Conservation (phyloP, 1,140 invertebrate genomes). For the Caerostris extrusa region DNA sequence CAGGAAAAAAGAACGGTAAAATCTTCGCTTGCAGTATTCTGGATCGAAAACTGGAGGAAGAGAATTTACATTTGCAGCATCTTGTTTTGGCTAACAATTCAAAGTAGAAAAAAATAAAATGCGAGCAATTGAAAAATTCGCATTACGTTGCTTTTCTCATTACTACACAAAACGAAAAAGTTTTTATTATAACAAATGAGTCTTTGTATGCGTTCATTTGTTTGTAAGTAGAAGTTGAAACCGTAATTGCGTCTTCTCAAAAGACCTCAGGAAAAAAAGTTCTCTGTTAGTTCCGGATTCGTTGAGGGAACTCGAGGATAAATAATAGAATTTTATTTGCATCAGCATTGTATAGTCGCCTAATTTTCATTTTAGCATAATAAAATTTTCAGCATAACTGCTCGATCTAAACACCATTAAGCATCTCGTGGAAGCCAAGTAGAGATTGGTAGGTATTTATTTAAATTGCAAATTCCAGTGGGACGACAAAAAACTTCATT, state of each 20-base stretch:
- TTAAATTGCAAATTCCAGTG: too few species aligned
- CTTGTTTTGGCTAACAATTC: background rate
- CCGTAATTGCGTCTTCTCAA: background rate
- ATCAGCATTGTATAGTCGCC: background rate
- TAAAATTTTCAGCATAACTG: background rate
- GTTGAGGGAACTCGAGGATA: background rate
- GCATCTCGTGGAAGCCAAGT: background rate
- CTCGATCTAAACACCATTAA: background rate
- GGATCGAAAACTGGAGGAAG: background rate
- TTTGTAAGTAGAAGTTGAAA: conserved; percentile 11
- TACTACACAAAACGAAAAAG: background rate
- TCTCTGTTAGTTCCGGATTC: background rate
- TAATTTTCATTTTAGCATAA: background rate
- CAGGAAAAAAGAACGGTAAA: background rate
- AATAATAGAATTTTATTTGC: background rate
- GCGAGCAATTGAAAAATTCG: background rate
- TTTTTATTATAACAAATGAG: background rate
- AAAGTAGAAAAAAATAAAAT: background rate
- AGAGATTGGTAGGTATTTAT: too few species aligned
- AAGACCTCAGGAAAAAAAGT: background rate
- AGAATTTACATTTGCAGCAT: background rate
- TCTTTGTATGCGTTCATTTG: background rate
- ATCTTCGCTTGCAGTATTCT: background rate
- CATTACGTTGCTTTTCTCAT: background rate
- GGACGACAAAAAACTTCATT: too few species aligned